Evolutionary conservation across 2,888 invertebrate genomes (phyloP).

Genomic region (Cactoblastis cactorum): DNA sequence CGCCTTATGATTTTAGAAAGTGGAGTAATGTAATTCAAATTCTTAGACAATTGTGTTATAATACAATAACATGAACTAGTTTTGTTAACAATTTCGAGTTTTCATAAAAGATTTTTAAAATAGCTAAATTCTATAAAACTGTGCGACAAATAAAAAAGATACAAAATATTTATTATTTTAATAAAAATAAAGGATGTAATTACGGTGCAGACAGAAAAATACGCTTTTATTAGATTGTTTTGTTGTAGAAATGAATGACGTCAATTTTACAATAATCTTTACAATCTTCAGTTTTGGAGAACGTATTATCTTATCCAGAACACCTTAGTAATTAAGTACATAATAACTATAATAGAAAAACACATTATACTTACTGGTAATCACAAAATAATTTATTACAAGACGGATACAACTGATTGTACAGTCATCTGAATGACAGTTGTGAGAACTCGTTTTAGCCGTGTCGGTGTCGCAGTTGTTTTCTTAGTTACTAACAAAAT

Average conservation of each 20-base stretch:
- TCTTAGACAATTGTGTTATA: slow-evolving; percentile 35
- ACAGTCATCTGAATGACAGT: slow-evolving; percentile 73
- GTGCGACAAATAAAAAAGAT: not conserved
- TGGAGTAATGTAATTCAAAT: slow-evolving; percentile 31
- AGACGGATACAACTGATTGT: slow-evolving; percentile 67
- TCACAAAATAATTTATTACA: slow-evolving; percentile 45
- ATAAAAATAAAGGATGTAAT: not conserved
- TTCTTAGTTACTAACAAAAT: not conserved
- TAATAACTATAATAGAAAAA: slow-evolving; percentile 23
- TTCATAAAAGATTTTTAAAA: not conserved
- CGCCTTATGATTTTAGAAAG: slow-evolving; percentile 27
- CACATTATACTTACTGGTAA: slow-evolving; percentile 54
- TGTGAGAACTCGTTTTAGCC: slow-evolving; percentile 51
- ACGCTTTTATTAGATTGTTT: slow-evolving; percentile 35
- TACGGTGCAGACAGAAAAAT: not conserved
- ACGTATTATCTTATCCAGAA: slow-evolving; percentile 19
- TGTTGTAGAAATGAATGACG: slow-evolving; percentile 68
- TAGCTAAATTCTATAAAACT: not conserved
- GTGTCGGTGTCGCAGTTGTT: not conserved
- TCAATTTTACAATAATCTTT: slow-evolving; percentile 43
- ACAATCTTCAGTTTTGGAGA: slow-evolving; percentile 17
- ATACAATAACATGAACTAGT: slow-evolving; percentile 42
- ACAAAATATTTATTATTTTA: not conserved
- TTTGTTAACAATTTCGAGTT: not conserved
- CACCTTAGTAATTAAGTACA: slow-evolving; percentile 18